A percentile compares a stretch with the other conserved stretches of the same genome.
Conservation (phyloP, 2,113 vertebrate genomes). For the Dipodomys ordii region DNA sequence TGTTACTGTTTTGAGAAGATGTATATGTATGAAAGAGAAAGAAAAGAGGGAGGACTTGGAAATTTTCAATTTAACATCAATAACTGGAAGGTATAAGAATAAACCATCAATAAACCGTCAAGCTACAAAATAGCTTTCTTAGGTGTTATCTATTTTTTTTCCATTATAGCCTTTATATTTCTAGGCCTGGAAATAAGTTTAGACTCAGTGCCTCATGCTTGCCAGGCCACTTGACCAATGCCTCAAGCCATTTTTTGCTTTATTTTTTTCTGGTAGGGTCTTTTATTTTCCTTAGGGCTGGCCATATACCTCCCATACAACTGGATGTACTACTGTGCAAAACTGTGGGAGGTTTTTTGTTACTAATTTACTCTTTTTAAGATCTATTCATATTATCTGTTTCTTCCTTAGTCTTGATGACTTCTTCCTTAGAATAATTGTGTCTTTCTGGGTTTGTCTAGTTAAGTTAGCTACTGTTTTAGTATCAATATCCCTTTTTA, state of each 20-base stretch:
- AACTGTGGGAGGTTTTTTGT: neutral
- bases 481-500: slow-evolving; percentile 35
- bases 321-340: neutral
- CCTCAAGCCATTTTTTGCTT: no score
- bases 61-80: neutral
- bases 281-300: no score
- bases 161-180: neutral
- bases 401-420: slow-evolving; percentile 1
- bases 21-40: neutral
- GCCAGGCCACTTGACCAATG: neutral
- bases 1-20: neutral
- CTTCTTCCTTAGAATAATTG: neutral
- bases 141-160: neutral
- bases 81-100: neutral
- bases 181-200: neutral
- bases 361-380: slow-evolving; percentile 28
- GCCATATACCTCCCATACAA: no score
- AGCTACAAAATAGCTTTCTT: neutral
- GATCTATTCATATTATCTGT: neutral
- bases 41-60: slow-evolving; percentile 15
- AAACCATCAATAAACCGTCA: neutral
- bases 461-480: slow-evolving; percentile 27
- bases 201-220: no score
- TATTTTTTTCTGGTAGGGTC: no score
- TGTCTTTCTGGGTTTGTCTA: slow-evolving; percentile 52